Base-by-base conservation (phyloP, 1,140 invertebrate genomes). In the Trichonephila clavata region DNA sequence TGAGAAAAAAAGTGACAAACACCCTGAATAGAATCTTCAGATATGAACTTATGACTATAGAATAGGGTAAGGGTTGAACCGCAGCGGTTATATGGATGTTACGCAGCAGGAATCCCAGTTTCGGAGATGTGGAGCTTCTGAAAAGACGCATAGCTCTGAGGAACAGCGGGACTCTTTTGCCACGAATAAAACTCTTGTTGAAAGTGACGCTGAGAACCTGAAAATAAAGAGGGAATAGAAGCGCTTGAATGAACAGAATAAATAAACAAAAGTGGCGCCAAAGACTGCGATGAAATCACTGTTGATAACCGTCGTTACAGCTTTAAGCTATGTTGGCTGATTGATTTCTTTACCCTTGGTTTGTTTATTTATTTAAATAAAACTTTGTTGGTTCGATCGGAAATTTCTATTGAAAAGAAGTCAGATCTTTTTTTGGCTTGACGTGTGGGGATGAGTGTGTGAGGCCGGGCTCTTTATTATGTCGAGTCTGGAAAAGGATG, bases 231-330 rank as follows among this genome's bases (percentile, higher is more conserved):
- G 50, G n/a, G 81, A 50, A 83, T 59, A n/a, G 20, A 83, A 24
- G 81, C 24, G 81, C 43, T 50, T 83, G 24, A 8, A 83, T 83
- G 50, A 83, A 24, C 81, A 83, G 43, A 83, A 50, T 59, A 59
- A 83, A 77, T 77, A 77, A 59, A 59, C 39, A 24, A 83, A 83
- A 83, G 20, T 83, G 81, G 43, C 81, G 81, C 81, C 50, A 83
- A 43, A 24, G 81, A 83, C 24, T 57, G 81, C 21, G 50, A n/a
- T 57, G 81, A 59, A 50, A 57, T 83, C 81, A 83, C 24, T 83
- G 81, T 59, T 83, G 81, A 83, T 59, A 83, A 59, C 43, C 68
- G 18, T 77, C 68, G 68, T 77, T 77, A 77, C 68, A 77, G 68
- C 27, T 77, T 77, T 77, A 32, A 77, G 27, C 27, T 24, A 24